phyloP scores from a whole-genome alignment of 2,113 vertebrate species.

The Erythrocebus patas region DNA sequence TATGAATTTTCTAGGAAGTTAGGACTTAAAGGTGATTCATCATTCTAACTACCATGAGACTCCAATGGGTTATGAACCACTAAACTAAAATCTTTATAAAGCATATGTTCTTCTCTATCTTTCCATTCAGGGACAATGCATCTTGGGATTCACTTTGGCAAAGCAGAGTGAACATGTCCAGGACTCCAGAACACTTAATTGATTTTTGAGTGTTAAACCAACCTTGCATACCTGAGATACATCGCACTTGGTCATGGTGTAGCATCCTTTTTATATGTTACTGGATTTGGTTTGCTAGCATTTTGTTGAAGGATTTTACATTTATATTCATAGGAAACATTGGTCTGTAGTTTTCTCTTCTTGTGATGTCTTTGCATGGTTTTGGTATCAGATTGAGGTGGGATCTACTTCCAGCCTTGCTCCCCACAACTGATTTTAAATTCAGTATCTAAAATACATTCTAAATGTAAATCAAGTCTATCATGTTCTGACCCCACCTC shows the following conservation, averaged over 20 bases:
- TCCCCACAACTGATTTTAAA: not conserved
- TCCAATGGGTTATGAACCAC: not conserved
- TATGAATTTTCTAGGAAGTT: not conserved
- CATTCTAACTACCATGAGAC: rapidly evolving
- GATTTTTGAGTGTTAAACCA: not conserved
- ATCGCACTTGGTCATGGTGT: no score
- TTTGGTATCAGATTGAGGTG: not conserved
- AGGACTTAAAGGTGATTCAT: rapidly evolving
- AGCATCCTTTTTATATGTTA: not conserved
- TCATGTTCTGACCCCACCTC: not conserved
- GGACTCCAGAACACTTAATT: not conserved
- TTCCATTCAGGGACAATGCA: not conserved
- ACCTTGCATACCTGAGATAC: not conserved
- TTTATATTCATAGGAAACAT: not conserved
- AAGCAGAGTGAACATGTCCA: not conserved
- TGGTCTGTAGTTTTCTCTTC: not conserved
- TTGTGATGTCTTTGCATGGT: not conserved
- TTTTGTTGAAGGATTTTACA: not conserved
- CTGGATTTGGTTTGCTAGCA: not conserved
- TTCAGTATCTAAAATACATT: not conserved
- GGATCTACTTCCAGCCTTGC: not conserved
- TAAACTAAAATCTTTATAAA: not conserved
- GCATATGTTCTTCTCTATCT: not conserved
- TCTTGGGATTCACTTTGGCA: not conserved
- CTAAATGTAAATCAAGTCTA: not conserved